Conservation (phyloP, 2,888 invertebrate species). For the Metalampra italica region DNA sequence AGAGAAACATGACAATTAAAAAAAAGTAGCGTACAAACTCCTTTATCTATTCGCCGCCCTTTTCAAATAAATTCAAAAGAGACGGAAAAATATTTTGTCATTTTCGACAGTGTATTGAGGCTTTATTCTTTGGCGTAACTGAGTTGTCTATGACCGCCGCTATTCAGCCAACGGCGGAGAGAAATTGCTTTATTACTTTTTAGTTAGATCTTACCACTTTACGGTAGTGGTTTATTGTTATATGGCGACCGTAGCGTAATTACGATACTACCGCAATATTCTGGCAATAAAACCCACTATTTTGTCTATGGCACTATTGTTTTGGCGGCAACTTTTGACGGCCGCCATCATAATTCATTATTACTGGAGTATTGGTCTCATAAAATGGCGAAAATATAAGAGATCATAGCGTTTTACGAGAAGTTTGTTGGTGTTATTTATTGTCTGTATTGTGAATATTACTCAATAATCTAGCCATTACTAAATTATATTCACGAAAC, state of each 20-base stretch:
- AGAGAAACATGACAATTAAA: neutral
- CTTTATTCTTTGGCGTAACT: conserved; percentile 2
- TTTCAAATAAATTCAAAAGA: neutral
- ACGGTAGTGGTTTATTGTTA: conserved; percentile 13
- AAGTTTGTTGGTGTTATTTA: neutral
- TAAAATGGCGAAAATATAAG: neutral
- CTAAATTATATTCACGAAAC: neutral
- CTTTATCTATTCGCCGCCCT: conserved; percentile 4
- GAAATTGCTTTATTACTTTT: conserved; percentile 9
- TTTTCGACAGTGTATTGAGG: conserved; percentile 1
- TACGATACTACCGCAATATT: conserved; percentile 12
- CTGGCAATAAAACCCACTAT: conserved; percentile 4
- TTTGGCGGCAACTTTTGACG: conserved; percentile 2
- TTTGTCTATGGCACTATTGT: neutral
- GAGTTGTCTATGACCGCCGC: conserved; percentile 7
- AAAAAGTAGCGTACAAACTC: neutral
- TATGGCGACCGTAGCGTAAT: conserved; percentile 7
- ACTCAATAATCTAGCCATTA: neutral
- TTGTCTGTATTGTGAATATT: neutral
- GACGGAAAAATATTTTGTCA: conserved; percentile 11
- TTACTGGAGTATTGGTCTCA: neutral
- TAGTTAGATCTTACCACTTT: conserved; percentile 5
- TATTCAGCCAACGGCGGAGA: conserved; percentile 2
- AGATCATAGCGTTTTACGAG: neutral
- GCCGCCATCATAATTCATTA: conserved; percentile 1